phyloP scores from a whole-genome alignment of 2,113 vertebrate genomes.

The Pygoscelis antarcticus region DNA sequence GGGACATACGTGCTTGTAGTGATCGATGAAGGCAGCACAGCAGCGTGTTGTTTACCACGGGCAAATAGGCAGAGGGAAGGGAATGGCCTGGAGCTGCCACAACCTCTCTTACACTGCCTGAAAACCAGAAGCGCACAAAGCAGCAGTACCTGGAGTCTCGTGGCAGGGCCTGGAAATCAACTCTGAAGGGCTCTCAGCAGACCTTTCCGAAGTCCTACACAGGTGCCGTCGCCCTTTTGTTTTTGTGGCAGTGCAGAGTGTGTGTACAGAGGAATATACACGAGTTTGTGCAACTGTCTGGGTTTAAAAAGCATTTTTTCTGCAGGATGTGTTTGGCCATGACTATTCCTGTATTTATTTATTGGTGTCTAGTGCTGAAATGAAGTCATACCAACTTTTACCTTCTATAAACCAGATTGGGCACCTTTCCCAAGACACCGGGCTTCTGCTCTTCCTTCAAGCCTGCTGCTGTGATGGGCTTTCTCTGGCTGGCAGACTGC shows the following conservation, averaged over 20 bases:
- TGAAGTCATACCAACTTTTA: background rate
- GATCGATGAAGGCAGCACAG: background rate
- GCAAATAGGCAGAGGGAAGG: background rate
- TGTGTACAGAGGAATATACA: background rate
- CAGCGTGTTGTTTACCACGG: rapidly evolving
- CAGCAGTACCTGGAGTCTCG: background rate
- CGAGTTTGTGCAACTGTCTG: background rate
- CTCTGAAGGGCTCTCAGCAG: background rate
- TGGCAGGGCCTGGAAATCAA: background rate
- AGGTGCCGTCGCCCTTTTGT: background rate
- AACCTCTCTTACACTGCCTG: background rate
- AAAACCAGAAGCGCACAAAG: background rate
- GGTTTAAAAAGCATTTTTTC: background rate
- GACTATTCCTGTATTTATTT: background rate
- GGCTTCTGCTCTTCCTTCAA: background rate
- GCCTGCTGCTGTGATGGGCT: background rate
- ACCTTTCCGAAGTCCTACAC: background rate
- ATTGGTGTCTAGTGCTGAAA: background rate
- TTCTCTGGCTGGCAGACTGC: background rate
- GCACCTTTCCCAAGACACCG: background rate
- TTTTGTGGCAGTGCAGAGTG: background rate
- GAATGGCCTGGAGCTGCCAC: background rate
- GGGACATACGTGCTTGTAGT: rapidly evolving
- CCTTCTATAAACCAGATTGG: background rate
- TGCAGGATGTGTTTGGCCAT: background rate